A percentile compares a stretch with the other conserved stretches of the same genome.
phyloP scores from a whole-genome alignment of 64 coral and sea anemone genomes.

The Catalaphyllia jardinei region DNA sequence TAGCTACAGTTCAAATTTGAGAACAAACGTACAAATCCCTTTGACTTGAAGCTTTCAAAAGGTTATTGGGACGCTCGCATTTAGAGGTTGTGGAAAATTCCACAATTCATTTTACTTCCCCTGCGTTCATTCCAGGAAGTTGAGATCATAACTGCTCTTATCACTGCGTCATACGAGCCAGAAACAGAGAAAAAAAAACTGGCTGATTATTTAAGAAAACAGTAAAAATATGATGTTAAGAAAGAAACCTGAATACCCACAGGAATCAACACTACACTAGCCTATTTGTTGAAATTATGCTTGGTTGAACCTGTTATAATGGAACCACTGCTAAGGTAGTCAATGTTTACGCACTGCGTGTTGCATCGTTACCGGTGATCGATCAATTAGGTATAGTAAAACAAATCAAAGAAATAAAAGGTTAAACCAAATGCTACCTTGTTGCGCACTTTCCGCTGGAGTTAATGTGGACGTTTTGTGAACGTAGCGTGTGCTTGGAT shows the following conservation, averaged over 20 bases:
- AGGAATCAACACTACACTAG: background rate
- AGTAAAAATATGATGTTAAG: background rate
- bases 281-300: constrained; percentile 24
- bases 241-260: background rate
- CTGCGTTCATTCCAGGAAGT: background rate
- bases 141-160: constrained; percentile 13
- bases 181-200: background rate
- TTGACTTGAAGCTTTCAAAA: too few species aligned
- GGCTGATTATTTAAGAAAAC: background rate
- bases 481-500: background rate
- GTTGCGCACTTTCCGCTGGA: background rate
- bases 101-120: background rate
- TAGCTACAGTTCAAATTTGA: too few species aligned
- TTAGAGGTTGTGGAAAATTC: too few species aligned
- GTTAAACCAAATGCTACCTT: background rate
- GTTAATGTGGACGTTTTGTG: background rate
- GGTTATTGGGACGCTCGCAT: too few species aligned
- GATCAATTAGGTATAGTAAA: background rate
- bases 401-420: background rate
- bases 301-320: background rate
- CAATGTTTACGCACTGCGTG: background rate
- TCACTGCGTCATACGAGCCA: background rate
- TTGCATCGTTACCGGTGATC: background rate
- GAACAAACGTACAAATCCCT: too few species aligned
- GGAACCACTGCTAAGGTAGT: background rate